Conservation (phyloP, 2,888 invertebrate genomes). For the Agrotis ipsilon region DNA sequence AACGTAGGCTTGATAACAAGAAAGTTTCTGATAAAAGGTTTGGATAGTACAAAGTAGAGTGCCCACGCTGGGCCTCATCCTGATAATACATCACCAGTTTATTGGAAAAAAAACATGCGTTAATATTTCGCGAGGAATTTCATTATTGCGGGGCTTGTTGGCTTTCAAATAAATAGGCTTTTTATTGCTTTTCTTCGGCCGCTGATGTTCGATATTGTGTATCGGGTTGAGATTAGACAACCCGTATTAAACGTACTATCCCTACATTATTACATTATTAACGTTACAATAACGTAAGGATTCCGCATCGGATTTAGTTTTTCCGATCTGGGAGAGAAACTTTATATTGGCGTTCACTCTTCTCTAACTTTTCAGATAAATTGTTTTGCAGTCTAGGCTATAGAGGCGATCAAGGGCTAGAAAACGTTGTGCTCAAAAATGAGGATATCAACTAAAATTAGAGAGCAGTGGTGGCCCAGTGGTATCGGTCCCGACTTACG, state of each 20-base stretch:
- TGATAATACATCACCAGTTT: conserved; percentile 85
- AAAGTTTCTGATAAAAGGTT: conserved; percentile 44
- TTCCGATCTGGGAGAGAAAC: background rate
- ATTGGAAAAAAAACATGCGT: conserved; percentile 86
- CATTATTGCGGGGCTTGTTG: conserved; percentile 87
- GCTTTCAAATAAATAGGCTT: conserved; percentile 89
- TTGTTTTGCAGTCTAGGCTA: background rate
- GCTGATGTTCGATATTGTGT: conserved; percentile 81
- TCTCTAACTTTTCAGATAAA: too few species aligned
- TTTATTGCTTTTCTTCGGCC: conserved; percentile 87
- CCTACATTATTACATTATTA: conserved; percentile 52
- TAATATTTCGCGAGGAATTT: conserved; percentile 89
- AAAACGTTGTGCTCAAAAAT: background rate
- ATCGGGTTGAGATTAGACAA: conserved; percentile 79
- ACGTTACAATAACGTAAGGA: conserved; percentile 24
- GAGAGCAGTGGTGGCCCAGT: too few species aligned
- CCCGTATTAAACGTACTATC: conserved; percentile 64
- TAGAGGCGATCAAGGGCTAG: background rate
- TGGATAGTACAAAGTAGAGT: conserved; percentile 39
- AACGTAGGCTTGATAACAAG: conserved; percentile 13
- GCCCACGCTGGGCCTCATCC: conserved; percentile 71
- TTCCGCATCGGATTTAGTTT: background rate
- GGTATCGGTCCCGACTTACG: too few species aligned
- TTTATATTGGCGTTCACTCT: background rate
- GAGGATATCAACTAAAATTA: background rate